Conservation (phyloP, 1,140 invertebrate species). For the Oryctes rhinoceros region DNA sequence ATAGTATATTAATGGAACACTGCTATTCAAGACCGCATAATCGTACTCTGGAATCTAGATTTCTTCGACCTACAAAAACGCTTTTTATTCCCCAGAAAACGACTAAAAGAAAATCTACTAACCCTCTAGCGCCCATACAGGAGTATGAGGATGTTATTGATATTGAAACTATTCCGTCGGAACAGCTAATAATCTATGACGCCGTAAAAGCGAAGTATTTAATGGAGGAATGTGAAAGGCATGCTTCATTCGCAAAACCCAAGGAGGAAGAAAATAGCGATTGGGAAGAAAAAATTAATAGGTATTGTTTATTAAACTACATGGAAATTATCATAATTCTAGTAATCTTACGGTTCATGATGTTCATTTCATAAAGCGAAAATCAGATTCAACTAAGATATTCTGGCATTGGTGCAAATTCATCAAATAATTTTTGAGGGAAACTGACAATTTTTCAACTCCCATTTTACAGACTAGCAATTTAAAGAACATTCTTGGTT, state of each 20-base stretch:
- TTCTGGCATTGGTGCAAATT: too few relatives aligned
- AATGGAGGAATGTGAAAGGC: constrained; percentile 79
- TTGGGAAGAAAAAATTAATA: constrained; percentile 76
- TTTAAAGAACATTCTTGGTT: too few relatives aligned
- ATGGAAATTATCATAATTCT: too few relatives aligned
- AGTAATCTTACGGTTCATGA: too few relatives aligned
- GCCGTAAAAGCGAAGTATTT: constrained; percentile 67
- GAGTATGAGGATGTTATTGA: constrained; percentile 61
- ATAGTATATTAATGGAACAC: constrained; percentile 68
- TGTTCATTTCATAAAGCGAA: too few relatives aligned
- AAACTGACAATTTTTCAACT: too few relatives aligned
- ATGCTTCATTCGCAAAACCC: constrained; percentile 69
- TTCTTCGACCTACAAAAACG: constrained; percentile 70
- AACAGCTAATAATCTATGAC: constrained; percentile 67
- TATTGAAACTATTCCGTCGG: constrained; percentile 59
- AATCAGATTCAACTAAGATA: too few relatives aligned
- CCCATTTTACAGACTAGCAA: too few relatives aligned
- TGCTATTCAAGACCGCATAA: constrained; percentile 76
- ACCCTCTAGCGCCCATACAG: constrained; percentile 47
- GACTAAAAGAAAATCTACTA: constrained; percentile 50
- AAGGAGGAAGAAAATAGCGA: constrained; percentile 68
- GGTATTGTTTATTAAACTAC: constrained; percentile 51
- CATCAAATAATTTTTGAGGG: too few relatives aligned
- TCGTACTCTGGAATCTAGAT: constrained; percentile 72
- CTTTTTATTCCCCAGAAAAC: constrained; percentile 61